phyloP scores from a whole-genome alignment of 2,113 vertebrate genomes.

The Ophthalmolycus amberensis region DNA sequence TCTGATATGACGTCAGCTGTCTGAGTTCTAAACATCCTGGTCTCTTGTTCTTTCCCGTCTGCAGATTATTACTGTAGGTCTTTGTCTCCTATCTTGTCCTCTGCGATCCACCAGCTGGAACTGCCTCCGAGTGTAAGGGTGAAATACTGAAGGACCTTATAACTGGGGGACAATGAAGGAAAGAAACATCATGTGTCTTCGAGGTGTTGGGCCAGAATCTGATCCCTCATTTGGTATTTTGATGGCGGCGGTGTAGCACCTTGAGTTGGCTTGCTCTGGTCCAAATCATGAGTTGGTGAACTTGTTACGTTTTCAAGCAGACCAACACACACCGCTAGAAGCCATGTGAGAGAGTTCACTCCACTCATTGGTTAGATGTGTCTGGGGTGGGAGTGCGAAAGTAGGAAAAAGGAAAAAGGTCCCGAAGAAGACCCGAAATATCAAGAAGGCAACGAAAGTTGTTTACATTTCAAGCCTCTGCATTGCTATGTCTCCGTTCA shows the following conservation, averaged over 20 bases:
- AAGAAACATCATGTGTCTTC: neutral
- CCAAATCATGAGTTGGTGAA: too few relatives aligned
- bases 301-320: too few relatives aligned
- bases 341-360: too few relatives aligned
- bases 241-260: too few relatives aligned
- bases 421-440: neutral
- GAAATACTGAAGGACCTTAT: neutral
- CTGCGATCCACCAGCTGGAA: neutral
- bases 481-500: neutral
- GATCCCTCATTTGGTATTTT: too few relatives aligned
- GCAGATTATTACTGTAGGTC: neutral
- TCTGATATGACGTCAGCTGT: slow-evolving; percentile 12
- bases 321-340: too few relatives aligned
- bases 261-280: too few relatives aligned
- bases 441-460: neutral
- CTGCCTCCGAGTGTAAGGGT: neutral
- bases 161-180: neutral
- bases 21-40: slow-evolving; percentile 19
- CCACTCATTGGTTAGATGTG: too few relatives aligned
- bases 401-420: too few relatives aligned
- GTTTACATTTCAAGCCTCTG: rapidly evolving
- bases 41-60: neutral
- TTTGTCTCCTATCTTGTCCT: neutral
- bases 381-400: too few relatives aligned
- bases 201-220: neutral